Base-by-base conservation (phyloP, 1,140 invertebrate species). In the Stenopsyche tienmushanensis region DNA sequence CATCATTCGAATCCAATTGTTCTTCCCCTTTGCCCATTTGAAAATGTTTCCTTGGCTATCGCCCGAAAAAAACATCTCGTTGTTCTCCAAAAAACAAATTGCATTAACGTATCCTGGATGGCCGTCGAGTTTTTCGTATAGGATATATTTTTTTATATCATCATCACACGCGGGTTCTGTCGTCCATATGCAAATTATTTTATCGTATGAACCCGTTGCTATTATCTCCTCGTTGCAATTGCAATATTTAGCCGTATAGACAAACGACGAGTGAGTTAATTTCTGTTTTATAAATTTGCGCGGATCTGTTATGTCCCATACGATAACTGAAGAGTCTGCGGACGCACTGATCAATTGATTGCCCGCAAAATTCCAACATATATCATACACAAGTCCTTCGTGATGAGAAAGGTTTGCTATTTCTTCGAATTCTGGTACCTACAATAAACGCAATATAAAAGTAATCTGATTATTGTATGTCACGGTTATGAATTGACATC, bases 151-250 rank as follows among this genome's bases (percentile, higher is more conserved):
- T 59, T 24, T 45, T 26, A 34, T 49, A 24, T 52, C 52, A 34
- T 64, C 24, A 29, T 20, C 34, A 7, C 10, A 5, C 15, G 39
- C 34, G n/a, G 24, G 8, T n/a, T 58, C 57, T 15, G 41, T 53
- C 18, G 24, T 45, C 75, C 75, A 76, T 44, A 76, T 71, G 41
- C 73, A 62, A 23, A 76, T 24, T 18, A 65, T 69, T 52, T 70
- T 70, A 64, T 76, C 75, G 49, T 73, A 76, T 63, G 72, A 72
- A 23, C 73, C 75, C 0, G 73, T 72, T 7, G 64, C 72, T 52
- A 76, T 71, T 17, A 67, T 55, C 49, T 72, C 70, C 20, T 72
- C 67, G 26, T 60, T 58, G 2, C 29, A 52, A 17, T 45, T 39
- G 44, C 70, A 71, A 25, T 75, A 73, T 50, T 72, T 70, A 42